phyloP scores from a whole-genome alignment of 2,888 invertebrate species.

The Griposia aprilina region DNA sequence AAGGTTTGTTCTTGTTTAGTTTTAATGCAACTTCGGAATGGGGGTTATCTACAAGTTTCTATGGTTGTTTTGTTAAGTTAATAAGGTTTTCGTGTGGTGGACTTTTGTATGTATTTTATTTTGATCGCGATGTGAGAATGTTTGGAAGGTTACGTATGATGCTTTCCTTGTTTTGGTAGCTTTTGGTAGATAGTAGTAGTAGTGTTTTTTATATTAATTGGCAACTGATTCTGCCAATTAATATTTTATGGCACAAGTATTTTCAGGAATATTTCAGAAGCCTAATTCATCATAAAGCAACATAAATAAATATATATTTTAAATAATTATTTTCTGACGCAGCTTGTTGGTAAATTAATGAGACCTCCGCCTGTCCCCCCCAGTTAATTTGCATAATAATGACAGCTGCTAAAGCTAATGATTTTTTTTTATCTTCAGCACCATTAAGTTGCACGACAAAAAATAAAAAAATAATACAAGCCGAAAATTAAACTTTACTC shows the following conservation, averaged over 20 bases:
- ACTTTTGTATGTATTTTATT: slow-evolving; percentile 29
- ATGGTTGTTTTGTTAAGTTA: slow-evolving; percentile 44
- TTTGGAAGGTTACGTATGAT: background rate
- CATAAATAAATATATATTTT: background rate
- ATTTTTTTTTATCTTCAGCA: too few relatives aligned
- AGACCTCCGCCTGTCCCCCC: background rate
- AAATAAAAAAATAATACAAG: slow-evolving; percentile 4
- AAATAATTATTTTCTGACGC: background rate
- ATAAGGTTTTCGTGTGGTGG: slow-evolving; percentile 26
- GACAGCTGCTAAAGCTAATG: background rate
- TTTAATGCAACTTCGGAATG: slow-evolving; percentile 53
- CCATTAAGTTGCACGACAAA: background rate
- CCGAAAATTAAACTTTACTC: background rate
- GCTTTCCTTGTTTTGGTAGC: background rate
- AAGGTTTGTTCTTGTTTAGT: slow-evolving; percentile 56
- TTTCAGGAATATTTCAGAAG: background rate
- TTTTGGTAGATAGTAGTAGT: background rate
- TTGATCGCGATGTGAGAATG: slow-evolving; percentile 6
- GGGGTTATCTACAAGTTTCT: slow-evolving; percentile 49
- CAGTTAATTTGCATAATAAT: slow-evolving; percentile 10
- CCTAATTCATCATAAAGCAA: background rate
- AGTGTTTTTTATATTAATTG: background rate
- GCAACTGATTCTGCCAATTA: background rate
- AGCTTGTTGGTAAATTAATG: background rate
- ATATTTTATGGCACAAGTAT: background rate